These are phyloP conservation scores for Prietella phreatophila DNA, from an alignment of 2,113 vertebrate species.

Conservation along the genomic window DNA sequence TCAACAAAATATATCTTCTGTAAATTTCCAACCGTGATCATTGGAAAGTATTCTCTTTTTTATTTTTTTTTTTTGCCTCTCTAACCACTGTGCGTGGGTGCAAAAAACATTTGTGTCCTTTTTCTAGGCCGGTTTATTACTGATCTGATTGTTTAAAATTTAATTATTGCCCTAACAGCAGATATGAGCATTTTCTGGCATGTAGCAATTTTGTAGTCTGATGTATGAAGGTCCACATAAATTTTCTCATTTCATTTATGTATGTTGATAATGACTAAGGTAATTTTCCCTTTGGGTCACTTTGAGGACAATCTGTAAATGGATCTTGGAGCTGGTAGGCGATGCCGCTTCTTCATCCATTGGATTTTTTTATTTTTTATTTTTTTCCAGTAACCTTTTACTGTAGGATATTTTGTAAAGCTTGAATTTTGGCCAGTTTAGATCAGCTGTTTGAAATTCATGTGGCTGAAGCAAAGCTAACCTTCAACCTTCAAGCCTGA, in stretches of 20 bases:
- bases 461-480: background rate
- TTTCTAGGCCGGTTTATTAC: background rate
- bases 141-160: background rate
- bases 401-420: background rate
- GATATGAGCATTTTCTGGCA: background rate
- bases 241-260: background rate
- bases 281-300: background rate
- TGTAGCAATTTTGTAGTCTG: background rate
- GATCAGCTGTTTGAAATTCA: background rate
- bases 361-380: background rate
- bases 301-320: background rate
- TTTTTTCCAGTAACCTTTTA: background rate
- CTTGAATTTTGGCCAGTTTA: background rate
- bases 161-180: background rate
- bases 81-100: background rate
- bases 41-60: background rate
- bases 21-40: background rate
- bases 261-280: background rate
- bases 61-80: background rate
- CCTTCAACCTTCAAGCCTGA: background rate
- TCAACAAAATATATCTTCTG: background rate
- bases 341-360: background rate
- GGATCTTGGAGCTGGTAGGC: background rate
- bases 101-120: background rate
- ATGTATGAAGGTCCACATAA: background rate